Conservation (phyloP, 2,888 invertebrate species). For the Eupithecia dodoneata region DNA sequence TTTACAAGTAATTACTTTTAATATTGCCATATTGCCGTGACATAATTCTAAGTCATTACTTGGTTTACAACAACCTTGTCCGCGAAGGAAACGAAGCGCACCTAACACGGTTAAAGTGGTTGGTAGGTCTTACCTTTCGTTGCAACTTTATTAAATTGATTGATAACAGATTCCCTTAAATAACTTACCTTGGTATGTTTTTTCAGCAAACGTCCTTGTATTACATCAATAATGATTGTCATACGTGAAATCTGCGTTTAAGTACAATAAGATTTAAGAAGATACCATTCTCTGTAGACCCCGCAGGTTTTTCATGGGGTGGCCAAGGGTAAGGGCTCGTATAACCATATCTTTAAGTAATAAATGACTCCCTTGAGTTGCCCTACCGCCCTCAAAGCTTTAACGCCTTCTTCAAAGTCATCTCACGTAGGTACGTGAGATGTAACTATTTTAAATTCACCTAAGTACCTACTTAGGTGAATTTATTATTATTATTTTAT, state of each 20-base stretch:
- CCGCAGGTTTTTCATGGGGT: constrained; percentile 17
- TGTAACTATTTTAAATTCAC: no score
- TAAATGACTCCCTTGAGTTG: constrained; percentile 38
- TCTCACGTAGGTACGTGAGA: constrained; percentile 20
- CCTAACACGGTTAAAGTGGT: constrained; percentile 11
- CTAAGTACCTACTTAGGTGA: constrained; percentile 6
- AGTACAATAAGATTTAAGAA: not conserved
- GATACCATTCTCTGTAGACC: not conserved
- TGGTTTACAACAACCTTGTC: constrained; percentile 19
- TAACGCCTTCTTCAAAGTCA: constrained; percentile 31
- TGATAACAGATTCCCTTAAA: not conserved
- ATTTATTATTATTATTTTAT: no score
- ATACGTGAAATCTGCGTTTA: not conserved
- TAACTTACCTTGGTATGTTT: not conserved
- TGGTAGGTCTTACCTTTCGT: not conserved
- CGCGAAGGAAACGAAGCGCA: constrained; percentile 17
- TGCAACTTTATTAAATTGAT: not conserved
- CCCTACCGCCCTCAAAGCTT: constrained; percentile 20
- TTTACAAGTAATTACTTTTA: constrained; percentile 25
- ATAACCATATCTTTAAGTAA: constrained; percentile 37
- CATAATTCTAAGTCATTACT: constrained; percentile 25
- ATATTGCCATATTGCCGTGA: constrained; percentile 35
- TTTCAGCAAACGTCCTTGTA: not conserved
- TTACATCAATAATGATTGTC: not conserved
- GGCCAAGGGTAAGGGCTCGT: constrained; percentile 26